These are phyloP conservation scores for Meloe dianella DNA, from an alignment of 2,888 invertebrate genomes.

Conservation along the genomic window DNA sequence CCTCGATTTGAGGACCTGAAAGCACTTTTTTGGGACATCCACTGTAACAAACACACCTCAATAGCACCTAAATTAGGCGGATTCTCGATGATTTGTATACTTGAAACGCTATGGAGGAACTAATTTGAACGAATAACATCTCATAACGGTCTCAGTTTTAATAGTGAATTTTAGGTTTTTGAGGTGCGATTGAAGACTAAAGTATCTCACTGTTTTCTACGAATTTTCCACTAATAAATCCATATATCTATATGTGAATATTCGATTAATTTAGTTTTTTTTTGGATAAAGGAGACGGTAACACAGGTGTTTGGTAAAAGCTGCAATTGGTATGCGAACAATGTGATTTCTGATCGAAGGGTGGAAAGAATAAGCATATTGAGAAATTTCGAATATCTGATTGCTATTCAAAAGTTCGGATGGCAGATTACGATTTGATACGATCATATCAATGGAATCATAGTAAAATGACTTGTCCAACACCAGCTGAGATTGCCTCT, in stretches of 20 bases:
- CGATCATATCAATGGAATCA: slow-evolving; percentile 35
- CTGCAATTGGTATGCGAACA: slow-evolving; percentile 36
- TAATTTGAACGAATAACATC: too few relatives aligned
- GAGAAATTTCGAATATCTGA: slow-evolving; percentile 47
- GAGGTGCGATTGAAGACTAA: too few relatives aligned
- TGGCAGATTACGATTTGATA: slow-evolving; percentile 38
- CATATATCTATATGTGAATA: not conserved
- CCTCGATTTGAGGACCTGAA: too few relatives aligned
- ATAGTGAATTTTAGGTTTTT: too few relatives aligned
- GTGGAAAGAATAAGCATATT: slow-evolving; percentile 35
- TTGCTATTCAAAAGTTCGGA: slow-evolving; percentile 39
- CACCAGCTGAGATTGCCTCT: slow-evolving; percentile 42
- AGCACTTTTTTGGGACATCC: too few relatives aligned
- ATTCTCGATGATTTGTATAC: too few relatives aligned
- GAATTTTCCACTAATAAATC: not conserved
- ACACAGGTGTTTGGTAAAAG: slow-evolving; percentile 9
- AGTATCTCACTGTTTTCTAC: not conserved
- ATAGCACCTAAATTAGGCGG: too few relatives aligned
- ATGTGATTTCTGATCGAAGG: slow-evolving; percentile 32
- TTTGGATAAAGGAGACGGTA: not conserved
- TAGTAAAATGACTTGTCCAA: slow-evolving; percentile 41
- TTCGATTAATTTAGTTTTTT: not conserved
- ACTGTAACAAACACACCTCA: too few relatives aligned
- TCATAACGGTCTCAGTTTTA: too few relatives aligned
- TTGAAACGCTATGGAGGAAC: too few relatives aligned